Percentiles rank a stretch among this genome's conserved stretches.
Conservation (phyloP, 2,888 invertebrate genomes). For the Priapulus caudatus region DNA sequence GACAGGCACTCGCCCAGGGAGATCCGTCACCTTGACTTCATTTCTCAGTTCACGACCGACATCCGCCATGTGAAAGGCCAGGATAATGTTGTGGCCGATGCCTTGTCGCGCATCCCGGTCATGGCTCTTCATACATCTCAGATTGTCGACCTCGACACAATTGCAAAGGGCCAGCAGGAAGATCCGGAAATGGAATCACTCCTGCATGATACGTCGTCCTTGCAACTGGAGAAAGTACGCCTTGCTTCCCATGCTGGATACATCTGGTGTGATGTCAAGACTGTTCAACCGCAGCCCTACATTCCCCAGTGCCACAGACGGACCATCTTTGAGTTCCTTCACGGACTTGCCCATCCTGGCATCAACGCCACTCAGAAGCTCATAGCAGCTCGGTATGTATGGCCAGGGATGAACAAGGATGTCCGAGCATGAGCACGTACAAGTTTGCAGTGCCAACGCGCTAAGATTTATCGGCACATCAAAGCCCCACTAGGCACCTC, state of each 20-base stretch:
- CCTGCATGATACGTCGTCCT: neutral
- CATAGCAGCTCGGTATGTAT: constrained; percentile 7
- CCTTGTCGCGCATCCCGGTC: constrained; percentile 2
- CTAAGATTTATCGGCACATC: constrained; percentile 30
- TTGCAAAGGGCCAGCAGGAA: constrained; percentile 5
- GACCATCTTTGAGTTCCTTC: constrained; percentile 7
- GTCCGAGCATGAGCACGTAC: constrained; percentile 26
- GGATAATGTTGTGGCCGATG: constrained; percentile 12
- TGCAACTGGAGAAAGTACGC: constrained; percentile 15
- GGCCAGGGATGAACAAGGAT: too few relatives aligned
- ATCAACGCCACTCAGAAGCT: constrained; percentile 12
- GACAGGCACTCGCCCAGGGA: constrained; percentile 33
- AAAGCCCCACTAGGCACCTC: constrained; percentile 19
- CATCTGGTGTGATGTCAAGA: too few relatives aligned
- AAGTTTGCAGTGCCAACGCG: constrained; percentile 30
- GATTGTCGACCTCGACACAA: neutral
- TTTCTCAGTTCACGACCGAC: too few relatives aligned
- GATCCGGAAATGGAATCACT: too few relatives aligned
- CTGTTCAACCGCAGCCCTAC: constrained; percentile 27
- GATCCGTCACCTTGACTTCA: constrained; percentile 26
- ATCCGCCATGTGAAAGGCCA: constrained; percentile 2
- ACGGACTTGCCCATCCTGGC: constrained; percentile 16
- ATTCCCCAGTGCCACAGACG: constrained; percentile 20
- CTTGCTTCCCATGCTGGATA: constrained; percentile 19
- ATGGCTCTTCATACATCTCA: too few relatives aligned